Base-by-base conservation (phyloP, 2,888 invertebrate genomes). In the Encarsia formosa region DNA sequence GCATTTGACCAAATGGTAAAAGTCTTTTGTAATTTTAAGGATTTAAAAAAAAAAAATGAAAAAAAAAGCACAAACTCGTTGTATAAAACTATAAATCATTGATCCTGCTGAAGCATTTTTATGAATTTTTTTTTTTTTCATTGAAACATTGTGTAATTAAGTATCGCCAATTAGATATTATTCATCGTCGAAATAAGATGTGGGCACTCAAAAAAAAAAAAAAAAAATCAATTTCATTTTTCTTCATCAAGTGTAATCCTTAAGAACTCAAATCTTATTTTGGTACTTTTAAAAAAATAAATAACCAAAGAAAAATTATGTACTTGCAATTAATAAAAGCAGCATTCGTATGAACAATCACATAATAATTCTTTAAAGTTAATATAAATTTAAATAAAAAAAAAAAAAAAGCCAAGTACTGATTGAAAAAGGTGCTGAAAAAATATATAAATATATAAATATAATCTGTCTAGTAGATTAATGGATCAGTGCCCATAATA, bases 371-470 rank as follows among this genome's bases (percentile, higher is more conserved):
- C 24, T 52, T 35, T 39, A 49, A 49, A 52, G 46, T n/a, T n/a
- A n/a, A n/a, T n/a, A n/a, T n/a, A n/a, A n/a, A n/a, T n/a, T n/a
- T n/a, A n/a, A n/a, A n/a, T n/a, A n/a, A n/a, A n/a, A n/a, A n/a
- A 52, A 34, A 49, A 35, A 23, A 46, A 34, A 52, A 52, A 47
- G 52, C 46, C 56, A 56, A 49, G 56, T 56, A 56, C 56, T 56
- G 56, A 56, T 56, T 56, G 49, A 49, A 47, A 31, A 56, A 56
- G 56, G 56, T 56, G 56, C 56, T 56, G 46, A 52, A 49, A 48
- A 39, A 45, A 45, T 49, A 44, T 50, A 52, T 45, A 42, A 49
- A 49, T 49, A 43, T 56, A 52, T 51, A 48, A 47, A 44, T 52
- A 38, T 56, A 56, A 52, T n/a, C 49, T 49, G 42, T 40, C 47